Evolutionary conservation across 2,888 invertebrate genomes (phyloP).

Genomic region (Drosophila bunnanda): DNA sequence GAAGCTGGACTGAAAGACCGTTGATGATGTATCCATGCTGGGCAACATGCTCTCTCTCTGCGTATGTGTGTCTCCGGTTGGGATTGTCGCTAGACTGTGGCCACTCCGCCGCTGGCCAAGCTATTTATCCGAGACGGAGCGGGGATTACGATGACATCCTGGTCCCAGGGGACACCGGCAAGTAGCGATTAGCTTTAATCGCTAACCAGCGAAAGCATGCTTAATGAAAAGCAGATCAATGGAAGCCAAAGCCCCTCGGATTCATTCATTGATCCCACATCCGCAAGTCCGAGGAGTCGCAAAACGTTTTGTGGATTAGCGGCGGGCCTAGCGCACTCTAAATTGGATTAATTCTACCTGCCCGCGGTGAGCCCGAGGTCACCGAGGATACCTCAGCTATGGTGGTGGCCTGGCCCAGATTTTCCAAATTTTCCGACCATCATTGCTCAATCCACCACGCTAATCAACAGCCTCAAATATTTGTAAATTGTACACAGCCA

Average conservation of each 20-base stretch:
- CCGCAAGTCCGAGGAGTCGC: conserved; percentile 15
- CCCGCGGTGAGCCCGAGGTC: neutral
- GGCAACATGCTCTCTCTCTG: neutral
- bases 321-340: conserved; percentile 19
- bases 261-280: conserved; percentile 69
- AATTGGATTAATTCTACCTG: conserved; percentile 71
- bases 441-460: conserved; percentile 5
- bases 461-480: conserved; percentile 24
- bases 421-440: neutral
- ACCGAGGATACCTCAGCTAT: too few species aligned
- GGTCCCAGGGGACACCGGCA: neutral
- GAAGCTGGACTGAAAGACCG: conserved; percentile 73
- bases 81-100: conserved; percentile 45
- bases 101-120: fast-evolving
- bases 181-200: conserved; percentile 17
- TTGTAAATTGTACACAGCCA: conserved; percentile 19
- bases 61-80: conserved; percentile 3
- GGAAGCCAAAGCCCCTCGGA: conserved; percentile 65
- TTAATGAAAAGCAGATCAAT: conserved; percentile 60
- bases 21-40: conserved; percentile 80
- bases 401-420: conserved; percentile 12
- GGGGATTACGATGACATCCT: conserved; percentile 54
- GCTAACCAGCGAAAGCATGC: conserved; percentile 14
- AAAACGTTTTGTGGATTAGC: conserved; percentile 54
- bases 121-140: conserved; percentile 47